Percentiles rank a stretch among this genome's conserved stretches.
Conservation (phyloP, 2,888 invertebrate genomes). For the Galerucella calmariensis region DNA sequence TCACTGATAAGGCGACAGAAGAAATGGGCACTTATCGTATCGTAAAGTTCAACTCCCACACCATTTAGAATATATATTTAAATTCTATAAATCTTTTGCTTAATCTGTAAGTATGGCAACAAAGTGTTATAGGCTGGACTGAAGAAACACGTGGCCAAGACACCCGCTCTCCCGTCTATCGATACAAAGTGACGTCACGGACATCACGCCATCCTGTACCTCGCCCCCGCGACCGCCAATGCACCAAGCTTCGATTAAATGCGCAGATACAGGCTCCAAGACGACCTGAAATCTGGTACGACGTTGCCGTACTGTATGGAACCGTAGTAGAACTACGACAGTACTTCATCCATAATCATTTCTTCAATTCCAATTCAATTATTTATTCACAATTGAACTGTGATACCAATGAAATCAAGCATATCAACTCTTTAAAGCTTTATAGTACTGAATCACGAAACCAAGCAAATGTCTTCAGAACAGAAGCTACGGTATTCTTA, state of each 20-base stretch:
- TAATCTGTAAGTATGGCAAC: conserved; percentile 17
- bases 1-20: not conserved
- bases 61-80: not conserved
- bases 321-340: conserved; percentile 29
- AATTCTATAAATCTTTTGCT: not conserved
- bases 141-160: conserved; percentile 62
- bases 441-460: too few species aligned
- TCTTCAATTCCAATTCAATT: not conserved
- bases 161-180: conserved; percentile 48
- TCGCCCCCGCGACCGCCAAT: conserved; percentile 58
- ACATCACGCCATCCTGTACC: conserved; percentile 61
- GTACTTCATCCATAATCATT: not conserved
- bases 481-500: too few species aligned
- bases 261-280: conserved; percentile 62
- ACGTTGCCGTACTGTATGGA: conserved; percentile 25
- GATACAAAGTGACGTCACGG: conserved; percentile 60
- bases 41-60: not conserved
- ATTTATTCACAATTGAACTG: not conserved
- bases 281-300: conserved; percentile 57
- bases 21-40: not conserved
- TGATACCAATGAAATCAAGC: too few species aligned
- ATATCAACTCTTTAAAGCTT: too few species aligned
- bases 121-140: conserved; percentile 44
- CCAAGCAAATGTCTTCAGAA: too few species aligned
- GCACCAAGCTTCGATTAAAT: conserved; percentile 61